Evolutionary conservation across 1,140 invertebrate genomes (phyloP).

Genomic region (Drosophila guanche): DNA sequence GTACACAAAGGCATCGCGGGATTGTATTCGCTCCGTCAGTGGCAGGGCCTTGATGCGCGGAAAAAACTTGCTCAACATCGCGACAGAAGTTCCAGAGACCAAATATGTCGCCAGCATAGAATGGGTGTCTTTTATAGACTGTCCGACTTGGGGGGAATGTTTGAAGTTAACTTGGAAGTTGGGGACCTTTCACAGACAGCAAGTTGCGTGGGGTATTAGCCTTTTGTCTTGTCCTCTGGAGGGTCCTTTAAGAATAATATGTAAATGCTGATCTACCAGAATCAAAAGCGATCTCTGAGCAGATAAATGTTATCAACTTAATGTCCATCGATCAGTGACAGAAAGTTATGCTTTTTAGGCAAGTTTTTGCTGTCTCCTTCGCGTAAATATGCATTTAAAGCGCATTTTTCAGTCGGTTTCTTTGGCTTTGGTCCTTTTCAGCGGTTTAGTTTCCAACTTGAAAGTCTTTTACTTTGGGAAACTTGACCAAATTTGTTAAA

Average conservation of each 20-base stretch:
- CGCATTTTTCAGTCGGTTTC: not conserved
- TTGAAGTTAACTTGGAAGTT: not conserved
- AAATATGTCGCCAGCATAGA: not conserved
- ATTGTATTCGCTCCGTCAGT: conserved; percentile 10
- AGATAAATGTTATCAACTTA: no score
- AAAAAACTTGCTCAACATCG: conserved; percentile 52
- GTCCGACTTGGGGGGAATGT: not conserved
- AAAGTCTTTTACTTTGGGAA: not conserved
- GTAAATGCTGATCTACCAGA: no score
- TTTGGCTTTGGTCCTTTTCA: not conserved
- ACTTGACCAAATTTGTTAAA: not conserved
- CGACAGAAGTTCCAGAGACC: not conserved
- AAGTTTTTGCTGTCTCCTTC: no score
- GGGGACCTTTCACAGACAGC: no score
- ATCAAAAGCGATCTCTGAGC: no score
- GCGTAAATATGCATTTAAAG: not conserved
- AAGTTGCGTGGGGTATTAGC: no score
- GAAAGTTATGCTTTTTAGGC: no score
- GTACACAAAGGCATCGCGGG: conserved; percentile 54
- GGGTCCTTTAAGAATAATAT: no score
- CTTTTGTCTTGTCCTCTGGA: no score
- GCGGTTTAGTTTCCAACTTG: not conserved
- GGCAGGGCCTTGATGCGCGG: conserved; percentile 18
- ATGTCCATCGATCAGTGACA: no score
- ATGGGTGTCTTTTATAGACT: conserved; percentile 7